Base-by-base conservation (phyloP, 37 sponge, comb jelly and placozoan species). In the Amphimedon queenslandica region DNA sequence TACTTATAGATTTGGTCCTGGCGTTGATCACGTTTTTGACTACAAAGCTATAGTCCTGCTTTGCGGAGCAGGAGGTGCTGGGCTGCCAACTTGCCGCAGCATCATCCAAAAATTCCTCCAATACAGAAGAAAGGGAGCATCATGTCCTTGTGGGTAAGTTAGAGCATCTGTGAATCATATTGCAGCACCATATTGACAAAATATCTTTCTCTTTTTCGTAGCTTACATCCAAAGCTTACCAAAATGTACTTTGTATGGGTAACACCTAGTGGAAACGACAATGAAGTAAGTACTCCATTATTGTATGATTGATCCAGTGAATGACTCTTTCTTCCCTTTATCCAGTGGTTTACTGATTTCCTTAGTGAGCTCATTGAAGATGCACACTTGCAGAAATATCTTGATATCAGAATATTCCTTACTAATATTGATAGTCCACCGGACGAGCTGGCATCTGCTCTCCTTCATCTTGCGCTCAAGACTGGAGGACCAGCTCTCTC, bases 321-420 rank as follows among this genome's bases (percentile, higher is more conserved):
- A 11, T 60, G 5, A 6, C 28, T 25, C 5, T 11, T 25, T 42
- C 58, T 37, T 60, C 31, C 4, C 61, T 3, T 30, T 40, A 11
- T 57, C n/a, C 69, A 85, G 85, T 85, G 85, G 85, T 85, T 85
- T 37, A 73, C 79, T 31, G 79, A 85, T 66, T 85, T 65, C 29
- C 58, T 85, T 6, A 71, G 72, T 40, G 85, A 85, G 1, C 37
- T 85, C 30, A 75, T 68, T 53, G 79, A 78, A 32, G 85, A 78
- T 32, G 74, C 66, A 0, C 74, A 78, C n/a, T 43, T 85, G 28
- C 85, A 78, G 4, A 67, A 58, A 38, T 73, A 78, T 58, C 58
- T 85, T 58, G 85, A 85, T 33, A 73, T 78, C n/a, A 71, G 85
- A 41, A 72, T 85, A 35, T 85, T 78, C 60, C 74, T 85, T 38